phyloP scores from a whole-genome alignment of 1,140 invertebrate genomes.

The Drusus annulatus region DNA sequence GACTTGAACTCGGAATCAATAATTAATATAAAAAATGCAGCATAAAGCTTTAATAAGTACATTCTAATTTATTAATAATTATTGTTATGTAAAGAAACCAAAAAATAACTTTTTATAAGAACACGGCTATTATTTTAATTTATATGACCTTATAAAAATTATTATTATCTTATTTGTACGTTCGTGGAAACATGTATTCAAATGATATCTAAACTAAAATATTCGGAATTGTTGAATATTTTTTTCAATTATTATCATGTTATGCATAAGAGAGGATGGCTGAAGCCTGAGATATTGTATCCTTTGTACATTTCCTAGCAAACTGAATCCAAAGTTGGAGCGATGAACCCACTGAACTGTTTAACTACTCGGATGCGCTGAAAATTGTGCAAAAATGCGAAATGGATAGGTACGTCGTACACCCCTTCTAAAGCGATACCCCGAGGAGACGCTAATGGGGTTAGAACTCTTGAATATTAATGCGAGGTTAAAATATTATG shows the following conservation, averaged over 20 bases:
- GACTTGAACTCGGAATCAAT: no score
- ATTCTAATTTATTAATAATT: no score
- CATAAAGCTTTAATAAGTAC: no score
- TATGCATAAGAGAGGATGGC: background rate
- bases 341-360: constrained; percentile 4
- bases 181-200: no score
- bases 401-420: no score
- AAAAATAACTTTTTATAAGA: no score
- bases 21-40: no score
- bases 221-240: background rate
- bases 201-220: background rate
- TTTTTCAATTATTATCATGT: background rate
- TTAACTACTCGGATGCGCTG: constrained; percentile 2
- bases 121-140: no score
- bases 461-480: constrained; percentile 59
- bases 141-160: no score
- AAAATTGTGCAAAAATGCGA: constrained; percentile 13
- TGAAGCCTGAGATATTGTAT: background rate
- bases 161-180: no score
- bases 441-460: constrained; percentile 50
- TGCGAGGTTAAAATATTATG: constrained; percentile 59
- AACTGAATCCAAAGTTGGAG: background rate
- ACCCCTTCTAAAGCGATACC: constrained; percentile 1
- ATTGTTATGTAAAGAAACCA: no score
- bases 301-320: background rate